phyloP scores from a whole-genome alignment of 2,888 invertebrate species.

The Anodontia alba region DNA sequence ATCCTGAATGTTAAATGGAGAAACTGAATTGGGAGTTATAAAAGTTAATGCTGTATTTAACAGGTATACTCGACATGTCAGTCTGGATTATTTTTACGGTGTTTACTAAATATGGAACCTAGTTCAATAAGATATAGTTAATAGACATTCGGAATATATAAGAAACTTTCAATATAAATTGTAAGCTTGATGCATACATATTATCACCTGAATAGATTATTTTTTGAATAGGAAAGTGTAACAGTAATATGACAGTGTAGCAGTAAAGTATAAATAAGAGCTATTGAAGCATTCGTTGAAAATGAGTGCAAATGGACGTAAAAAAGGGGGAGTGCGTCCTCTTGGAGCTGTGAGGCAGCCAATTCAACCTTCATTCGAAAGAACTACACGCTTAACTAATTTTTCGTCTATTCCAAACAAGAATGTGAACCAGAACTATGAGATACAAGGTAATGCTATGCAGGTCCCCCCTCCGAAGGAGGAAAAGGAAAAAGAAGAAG shows the following conservation, averaged over 20 bases:
- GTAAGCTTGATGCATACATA: too few species aligned
- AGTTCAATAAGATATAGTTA: too few species aligned
- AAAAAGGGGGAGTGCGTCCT: slow-evolving; percentile 40
- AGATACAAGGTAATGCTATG: slow-evolving; percentile 55
- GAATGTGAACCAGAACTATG: slow-evolving; percentile 31
- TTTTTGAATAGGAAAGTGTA: too few species aligned
- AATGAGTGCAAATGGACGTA: slow-evolving; percentile 54
- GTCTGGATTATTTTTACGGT: too few species aligned
- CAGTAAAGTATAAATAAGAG: too few species aligned
- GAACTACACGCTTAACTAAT: slow-evolving; percentile 39
- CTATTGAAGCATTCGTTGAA: neutral
- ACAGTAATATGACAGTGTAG: too few species aligned
- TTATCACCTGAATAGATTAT: too few species aligned
- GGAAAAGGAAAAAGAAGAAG: slow-evolving; percentile 54
- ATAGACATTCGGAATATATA: too few species aligned
- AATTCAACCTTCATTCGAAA: slow-evolving; percentile 46
- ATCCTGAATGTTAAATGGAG: neutral
- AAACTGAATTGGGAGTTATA: neutral
- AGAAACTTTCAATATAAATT: too few species aligned
- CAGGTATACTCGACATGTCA: neutral
- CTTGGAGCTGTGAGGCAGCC: slow-evolving; percentile 57
- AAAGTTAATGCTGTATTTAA: neutral
- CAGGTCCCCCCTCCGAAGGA: slow-evolving; percentile 69
- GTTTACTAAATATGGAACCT: too few species aligned
- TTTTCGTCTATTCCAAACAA: slow-evolving; percentile 26